A percentile compares a stretch with the other conserved stretches of the same genome.
phyloP scores from a whole-genome alignment of 2,888 invertebrate species.

The Listrodromus nycthemerus region DNA sequence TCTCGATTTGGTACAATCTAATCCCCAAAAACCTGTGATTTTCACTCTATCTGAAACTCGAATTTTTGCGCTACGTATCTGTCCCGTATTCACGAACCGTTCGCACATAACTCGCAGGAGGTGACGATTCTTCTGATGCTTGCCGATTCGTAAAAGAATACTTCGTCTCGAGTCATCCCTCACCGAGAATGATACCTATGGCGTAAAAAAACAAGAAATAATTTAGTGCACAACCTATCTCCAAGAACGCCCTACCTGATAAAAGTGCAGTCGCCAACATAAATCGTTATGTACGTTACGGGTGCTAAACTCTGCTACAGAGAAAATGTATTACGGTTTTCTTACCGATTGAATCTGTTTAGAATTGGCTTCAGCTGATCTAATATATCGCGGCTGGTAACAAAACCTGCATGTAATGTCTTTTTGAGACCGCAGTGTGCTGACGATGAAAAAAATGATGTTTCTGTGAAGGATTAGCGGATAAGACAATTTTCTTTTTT shows the following conservation, averaged over 20 bases:
- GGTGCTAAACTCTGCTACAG: no score
- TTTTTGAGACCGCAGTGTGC: no score
- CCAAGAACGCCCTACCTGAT: not conserved
- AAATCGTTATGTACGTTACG: not conserved
- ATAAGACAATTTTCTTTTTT: no score
- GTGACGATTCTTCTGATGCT: constrained; percentile 70
- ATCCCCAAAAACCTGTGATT: constrained; percentile 73
- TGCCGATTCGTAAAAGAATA: constrained; percentile 84
- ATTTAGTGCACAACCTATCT: not conserved
- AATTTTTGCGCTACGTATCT: constrained; percentile 67
- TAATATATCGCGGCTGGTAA: no score
- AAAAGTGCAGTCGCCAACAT: not conserved
- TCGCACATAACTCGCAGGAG: constrained; percentile 73
- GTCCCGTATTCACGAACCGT: constrained; percentile 37
- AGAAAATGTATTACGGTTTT: no score
- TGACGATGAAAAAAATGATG: no score
- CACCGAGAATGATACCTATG: constrained; percentile 87
- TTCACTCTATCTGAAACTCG: constrained; percentile 27
- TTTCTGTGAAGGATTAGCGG: no score
- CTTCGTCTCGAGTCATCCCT: constrained; percentile 88
- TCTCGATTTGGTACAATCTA: constrained; percentile 50
- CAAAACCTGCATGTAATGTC: no score
- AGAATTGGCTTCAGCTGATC: no score
- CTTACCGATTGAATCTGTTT: no score
- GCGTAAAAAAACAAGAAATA: constrained; percentile 21